Conservation (phyloP, 2,797 vertebrate genomes). For the Tadarida brasiliensis region DNA sequence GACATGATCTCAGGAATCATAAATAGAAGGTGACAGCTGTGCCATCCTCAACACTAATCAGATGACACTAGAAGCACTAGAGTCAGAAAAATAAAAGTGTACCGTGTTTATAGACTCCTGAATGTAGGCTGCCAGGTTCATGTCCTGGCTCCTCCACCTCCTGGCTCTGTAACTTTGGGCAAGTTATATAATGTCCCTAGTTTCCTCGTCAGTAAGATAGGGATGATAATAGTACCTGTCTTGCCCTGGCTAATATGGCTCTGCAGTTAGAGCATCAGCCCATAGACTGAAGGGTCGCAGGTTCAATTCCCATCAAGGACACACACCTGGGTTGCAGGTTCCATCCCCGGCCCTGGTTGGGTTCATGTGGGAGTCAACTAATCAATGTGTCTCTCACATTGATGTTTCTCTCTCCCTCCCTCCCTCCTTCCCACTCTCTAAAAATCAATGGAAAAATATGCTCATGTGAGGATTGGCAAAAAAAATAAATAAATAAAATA, state of each 20-base stretch:
- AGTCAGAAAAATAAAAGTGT: constrained; percentile 12
- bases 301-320: no score
- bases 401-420: no score
- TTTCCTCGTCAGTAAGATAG: background rate
- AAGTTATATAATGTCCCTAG: background rate
- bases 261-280: no score
- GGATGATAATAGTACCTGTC: background rate
- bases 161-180: background rate
- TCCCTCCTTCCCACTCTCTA: no score
- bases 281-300: no score
- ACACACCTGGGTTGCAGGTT: no score
- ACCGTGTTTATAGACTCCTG: background rate
- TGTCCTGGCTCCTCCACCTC: background rate
- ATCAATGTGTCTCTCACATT: no score
- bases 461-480: no score
- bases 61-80: background rate
- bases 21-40: background rate
- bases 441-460: no score
- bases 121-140: background rate
- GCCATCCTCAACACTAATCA: background rate
- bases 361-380: no score
- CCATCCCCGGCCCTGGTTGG: no score
- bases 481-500: no score
- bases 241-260: background rate
- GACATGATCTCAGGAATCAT: background rate